Conservation (phyloP, 2,888 invertebrate genomes). For the Pterostichus niger region DNA sequence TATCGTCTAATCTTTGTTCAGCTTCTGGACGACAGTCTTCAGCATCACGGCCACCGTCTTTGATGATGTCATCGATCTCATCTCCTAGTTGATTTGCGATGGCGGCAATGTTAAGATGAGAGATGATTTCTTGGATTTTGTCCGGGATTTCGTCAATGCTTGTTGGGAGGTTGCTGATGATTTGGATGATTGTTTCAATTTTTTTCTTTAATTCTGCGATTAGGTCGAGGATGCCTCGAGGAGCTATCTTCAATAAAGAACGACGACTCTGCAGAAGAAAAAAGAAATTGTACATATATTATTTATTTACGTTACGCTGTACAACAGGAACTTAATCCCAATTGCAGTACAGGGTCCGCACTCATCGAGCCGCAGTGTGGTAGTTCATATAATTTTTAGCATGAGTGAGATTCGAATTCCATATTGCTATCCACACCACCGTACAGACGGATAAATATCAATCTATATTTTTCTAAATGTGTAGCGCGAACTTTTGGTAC, state of each 20-base stretch:
- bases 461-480: no score
- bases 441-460: no score
- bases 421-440: no score
- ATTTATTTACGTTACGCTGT: no score
- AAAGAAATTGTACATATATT: no score
- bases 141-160: constrained; percentile 36
- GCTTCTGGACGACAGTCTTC: constrained; percentile 38
- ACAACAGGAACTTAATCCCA: no score
- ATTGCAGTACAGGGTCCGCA: no score
- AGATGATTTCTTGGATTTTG: constrained; percentile 25
- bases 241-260: background rate
- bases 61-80: constrained; percentile 31
- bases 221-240: background rate
- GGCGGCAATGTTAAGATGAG: constrained; percentile 9
- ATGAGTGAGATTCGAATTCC: no score
- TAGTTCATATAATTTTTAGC: no score
- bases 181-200: constrained; percentile 15
- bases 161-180: background rate
- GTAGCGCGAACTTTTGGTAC: no score
- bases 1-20: constrained; percentile 4
- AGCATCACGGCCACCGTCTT: constrained; percentile 23
- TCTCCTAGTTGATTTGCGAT: constrained; percentile 19
- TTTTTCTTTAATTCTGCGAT: constrained; percentile 25
- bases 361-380: no score
- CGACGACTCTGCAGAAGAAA: background rate